phyloP scores from a whole-genome alignment of 1,140 invertebrate genomes.

The Melanaphis sacchari region DNA sequence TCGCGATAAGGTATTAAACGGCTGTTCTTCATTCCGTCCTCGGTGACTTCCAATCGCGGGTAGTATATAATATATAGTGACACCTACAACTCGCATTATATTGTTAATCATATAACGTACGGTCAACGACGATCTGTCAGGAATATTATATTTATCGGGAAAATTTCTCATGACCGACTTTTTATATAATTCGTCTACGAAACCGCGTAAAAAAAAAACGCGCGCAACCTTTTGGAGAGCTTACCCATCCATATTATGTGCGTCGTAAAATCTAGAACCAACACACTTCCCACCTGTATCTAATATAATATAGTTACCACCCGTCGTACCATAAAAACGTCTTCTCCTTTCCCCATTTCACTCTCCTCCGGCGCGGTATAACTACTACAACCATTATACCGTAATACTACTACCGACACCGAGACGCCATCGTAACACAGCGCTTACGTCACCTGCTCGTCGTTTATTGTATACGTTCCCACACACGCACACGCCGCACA shows the following conservation, averaged over 20 bases:
- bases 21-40: background rate
- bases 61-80: background rate
- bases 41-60: background rate
- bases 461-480: background rate
- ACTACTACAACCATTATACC: too few relatives aligned
- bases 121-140: background rate
- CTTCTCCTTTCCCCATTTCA: background rate
- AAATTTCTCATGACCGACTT: background rate
- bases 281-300: background rate
- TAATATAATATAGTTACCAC: background rate
- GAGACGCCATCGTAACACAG: constrained; percentile 39
- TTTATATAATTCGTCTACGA: background rate
- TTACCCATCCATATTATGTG: background rate
- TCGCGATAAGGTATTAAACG: background rate
- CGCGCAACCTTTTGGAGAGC: background rate
- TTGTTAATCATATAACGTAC: background rate
- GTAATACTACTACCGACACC: background rate
- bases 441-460: constrained; percentile 51
- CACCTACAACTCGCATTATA: background rate
- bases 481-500: background rate
- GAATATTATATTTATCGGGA: background rate
- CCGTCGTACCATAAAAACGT: background rate
- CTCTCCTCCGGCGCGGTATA: background rate
- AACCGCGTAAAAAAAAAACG: background rate
- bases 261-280: background rate